Evolutionary conservation across 2,888 invertebrate genomes (phyloP).

Genomic region (Ramazzottius varieornatus): DNA sequence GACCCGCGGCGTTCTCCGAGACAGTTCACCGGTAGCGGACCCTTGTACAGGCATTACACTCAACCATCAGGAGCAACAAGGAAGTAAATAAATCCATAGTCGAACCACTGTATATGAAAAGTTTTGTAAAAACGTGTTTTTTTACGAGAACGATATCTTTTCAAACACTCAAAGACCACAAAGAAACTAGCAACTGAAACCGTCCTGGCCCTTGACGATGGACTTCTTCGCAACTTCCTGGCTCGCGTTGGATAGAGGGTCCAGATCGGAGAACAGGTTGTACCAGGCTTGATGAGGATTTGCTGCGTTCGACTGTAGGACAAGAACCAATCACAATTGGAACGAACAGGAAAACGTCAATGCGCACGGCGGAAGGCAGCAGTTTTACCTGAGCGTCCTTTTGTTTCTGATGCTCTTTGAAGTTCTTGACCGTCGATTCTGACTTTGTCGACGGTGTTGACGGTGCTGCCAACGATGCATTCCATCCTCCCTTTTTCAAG

Average conservation of each 20-base stretch:
- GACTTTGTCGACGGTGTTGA: not conserved
- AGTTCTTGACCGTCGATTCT: not conserved
- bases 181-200: not conserved
- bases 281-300: constrained; percentile 35
- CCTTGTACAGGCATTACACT: too few relatives aligned
- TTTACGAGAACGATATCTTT: too few relatives aligned
- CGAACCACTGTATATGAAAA: too few relatives aligned
- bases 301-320: not conserved
- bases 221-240: not conserved
- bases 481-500: constrained; percentile 15
- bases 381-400: not conserved
- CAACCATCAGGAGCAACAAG: too few relatives aligned
- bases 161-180: too few relatives aligned
- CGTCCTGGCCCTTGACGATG: not conserved
- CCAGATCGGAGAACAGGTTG: constrained; percentile 68
- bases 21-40: too few relatives aligned
- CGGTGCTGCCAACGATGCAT: not conserved
- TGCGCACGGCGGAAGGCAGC: not conserved
- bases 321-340: not conserved
- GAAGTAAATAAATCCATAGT: too few relatives aligned
- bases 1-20: too few relatives aligned
- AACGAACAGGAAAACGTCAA: too few relatives aligned
- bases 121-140: too few relatives aligned
- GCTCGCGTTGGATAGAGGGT: constrained; percentile 48
- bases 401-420: not conserved